These are phyloP conservation scores for Siniperca knerii DNA, from an alignment of 2,113 vertebrate species.

Conservation along the genomic window DNA sequence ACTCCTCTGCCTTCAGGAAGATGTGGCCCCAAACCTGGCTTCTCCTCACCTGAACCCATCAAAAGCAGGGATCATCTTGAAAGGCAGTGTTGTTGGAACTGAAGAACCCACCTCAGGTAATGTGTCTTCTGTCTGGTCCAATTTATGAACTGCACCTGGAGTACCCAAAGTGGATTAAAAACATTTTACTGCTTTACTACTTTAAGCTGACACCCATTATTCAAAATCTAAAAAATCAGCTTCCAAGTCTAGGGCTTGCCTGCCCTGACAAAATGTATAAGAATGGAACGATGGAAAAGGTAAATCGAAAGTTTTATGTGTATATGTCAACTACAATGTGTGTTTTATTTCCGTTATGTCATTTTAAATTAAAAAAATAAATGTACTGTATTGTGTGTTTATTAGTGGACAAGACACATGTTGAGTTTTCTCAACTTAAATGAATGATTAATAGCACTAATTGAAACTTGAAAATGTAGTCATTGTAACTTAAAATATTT, in stretches of 20 bases:
- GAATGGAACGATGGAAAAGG: too few relatives aligned
- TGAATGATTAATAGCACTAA: too few relatives aligned
- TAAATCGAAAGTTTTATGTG: too few relatives aligned
- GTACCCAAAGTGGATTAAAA: not conserved
- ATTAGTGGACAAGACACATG: not conserved
- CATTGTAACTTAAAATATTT: too few relatives aligned
- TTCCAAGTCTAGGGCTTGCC: too few relatives aligned
- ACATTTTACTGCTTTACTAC: not conserved
- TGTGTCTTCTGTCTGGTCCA: conserved; percentile 2
- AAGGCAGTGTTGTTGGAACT: not conserved
- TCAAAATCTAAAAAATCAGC: not conserved
- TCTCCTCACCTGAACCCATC: not conserved
- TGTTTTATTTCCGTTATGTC: not conserved
- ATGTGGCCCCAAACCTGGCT: not conserved
- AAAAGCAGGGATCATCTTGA: not conserved
- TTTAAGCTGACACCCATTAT: not conserved
- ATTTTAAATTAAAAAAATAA: not conserved
- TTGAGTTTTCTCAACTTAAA: not conserved
- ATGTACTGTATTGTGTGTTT: not conserved
- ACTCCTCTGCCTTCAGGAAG: not conserved
- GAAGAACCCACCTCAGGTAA: not conserved
- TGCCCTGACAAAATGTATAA: not conserved
- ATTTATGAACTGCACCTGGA: not conserved
- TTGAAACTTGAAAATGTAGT: too few relatives aligned
- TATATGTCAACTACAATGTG: too few relatives aligned